phyloP scores from a whole-genome alignment of 2,888 invertebrate species.

The Plutella xylostella region DNA sequence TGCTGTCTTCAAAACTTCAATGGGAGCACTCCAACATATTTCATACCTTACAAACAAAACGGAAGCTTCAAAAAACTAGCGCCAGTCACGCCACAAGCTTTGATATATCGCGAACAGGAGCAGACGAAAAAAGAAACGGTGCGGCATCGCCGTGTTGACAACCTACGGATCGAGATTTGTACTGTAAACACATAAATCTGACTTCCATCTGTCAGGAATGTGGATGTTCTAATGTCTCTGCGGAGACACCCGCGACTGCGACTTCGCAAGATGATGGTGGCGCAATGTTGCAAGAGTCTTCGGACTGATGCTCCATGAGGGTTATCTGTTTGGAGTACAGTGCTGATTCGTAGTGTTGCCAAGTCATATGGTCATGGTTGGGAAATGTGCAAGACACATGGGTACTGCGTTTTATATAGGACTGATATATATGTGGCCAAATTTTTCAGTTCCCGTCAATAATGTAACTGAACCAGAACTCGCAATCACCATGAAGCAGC shows the following conservation, averaged over 20 bases:
- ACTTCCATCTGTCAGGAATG: slow-evolving; percentile 58
- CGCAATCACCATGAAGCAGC: too few species aligned
- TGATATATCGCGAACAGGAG: slow-evolving; percentile 46
- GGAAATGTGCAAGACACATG: neutral
- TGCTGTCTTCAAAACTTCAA: too few species aligned
- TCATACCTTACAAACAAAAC: too few species aligned
- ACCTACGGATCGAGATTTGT: slow-evolving; percentile 55
- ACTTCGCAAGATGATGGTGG: too few species aligned
- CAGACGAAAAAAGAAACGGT: slow-evolving; percentile 50
- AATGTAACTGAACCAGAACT: neutral
- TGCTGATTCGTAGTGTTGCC: too few species aligned
- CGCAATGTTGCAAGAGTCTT: too few species aligned
- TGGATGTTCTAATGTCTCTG: slow-evolving; percentile 2
- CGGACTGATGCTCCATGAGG: too few species aligned
- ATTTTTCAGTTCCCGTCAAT: neutral
- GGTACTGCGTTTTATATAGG: too few species aligned
- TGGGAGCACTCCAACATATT: too few species aligned
- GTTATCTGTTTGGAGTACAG: too few species aligned
- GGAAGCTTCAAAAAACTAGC: slow-evolving; percentile 21
- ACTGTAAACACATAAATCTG: slow-evolving; percentile 71
- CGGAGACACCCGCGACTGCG: too few species aligned
- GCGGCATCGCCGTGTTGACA: slow-evolving; percentile 32
- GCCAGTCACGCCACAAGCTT: slow-evolving; percentile 27
- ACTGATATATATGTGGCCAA: too few species aligned
- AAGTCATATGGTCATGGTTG: neutral